A percentile compares a stretch with the other conserved stretches of the same genome.
Conservation (phyloP, 2,113 vertebrate species). For the Aphyosemion australe region DNA sequence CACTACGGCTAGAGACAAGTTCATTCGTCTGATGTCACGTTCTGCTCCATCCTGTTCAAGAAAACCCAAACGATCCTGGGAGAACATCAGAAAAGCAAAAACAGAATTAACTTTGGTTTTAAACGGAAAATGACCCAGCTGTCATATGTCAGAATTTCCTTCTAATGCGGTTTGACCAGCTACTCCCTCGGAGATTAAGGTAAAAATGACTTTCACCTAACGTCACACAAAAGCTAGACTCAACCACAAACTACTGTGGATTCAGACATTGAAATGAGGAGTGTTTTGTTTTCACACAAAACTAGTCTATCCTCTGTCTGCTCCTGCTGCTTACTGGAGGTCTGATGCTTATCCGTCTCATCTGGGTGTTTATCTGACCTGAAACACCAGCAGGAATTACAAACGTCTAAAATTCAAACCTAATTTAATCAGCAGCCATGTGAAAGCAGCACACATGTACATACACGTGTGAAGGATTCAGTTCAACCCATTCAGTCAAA, state of each 20-base stretch:
- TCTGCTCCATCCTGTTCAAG: not conserved
- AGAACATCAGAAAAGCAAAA: not conserved
- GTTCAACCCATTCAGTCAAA: not conserved
- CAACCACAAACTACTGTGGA: not conserved
- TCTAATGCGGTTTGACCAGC: too few species aligned
- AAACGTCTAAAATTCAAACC: slow-evolving; percentile 45
- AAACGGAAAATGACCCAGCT: not conserved
- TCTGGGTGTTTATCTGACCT: slow-evolving; percentile 64
- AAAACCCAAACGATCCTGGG: too few species aligned
- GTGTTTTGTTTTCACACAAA: not conserved
- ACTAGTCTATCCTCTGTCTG: slow-evolving; percentile 11
- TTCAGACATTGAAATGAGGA: slow-evolving; percentile 8
- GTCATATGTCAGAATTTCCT: not conserved
- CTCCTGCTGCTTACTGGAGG: slow-evolving; percentile 4
- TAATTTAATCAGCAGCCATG: slow-evolving; percentile 67
- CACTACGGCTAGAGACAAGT: not conserved
- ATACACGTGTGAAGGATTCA: slow-evolving; percentile 22
- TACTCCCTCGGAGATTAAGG: too few species aligned
- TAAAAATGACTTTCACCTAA: not conserved
- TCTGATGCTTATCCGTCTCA: slow-evolving; percentile 47
- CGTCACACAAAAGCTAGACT: slow-evolving; percentile 4
- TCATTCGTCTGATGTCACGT: not conserved
- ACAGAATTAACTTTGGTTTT: too few species aligned
- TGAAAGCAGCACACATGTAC: slow-evolving; percentile 44
- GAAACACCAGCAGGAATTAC: slow-evolving; percentile 29